Evolutionary conservation across 2,888 invertebrate genomes (phyloP).

Genomic region (Campoplex capitator): DNA sequence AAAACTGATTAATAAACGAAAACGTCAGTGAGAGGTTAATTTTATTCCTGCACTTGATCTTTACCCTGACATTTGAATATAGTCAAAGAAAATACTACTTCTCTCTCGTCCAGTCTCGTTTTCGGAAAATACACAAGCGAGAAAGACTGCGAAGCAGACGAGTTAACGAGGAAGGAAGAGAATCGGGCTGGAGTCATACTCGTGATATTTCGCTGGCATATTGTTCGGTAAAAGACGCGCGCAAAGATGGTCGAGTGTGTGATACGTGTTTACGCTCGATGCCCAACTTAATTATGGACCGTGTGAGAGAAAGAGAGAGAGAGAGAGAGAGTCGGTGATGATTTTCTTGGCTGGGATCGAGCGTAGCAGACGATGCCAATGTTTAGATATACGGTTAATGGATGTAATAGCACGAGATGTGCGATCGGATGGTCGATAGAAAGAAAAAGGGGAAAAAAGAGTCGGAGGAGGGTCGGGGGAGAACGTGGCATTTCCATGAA

Average conservation of each 20-base stretch:
- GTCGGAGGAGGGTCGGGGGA: slow-evolving; percentile 40
- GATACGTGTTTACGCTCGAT: slow-evolving; percentile 53
- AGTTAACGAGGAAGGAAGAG: background rate
- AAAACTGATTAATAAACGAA: too few species aligned
- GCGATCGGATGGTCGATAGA: slow-evolving; percentile 66
- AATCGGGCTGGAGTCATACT: background rate
- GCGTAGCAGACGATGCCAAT: slow-evolving; percentile 72
- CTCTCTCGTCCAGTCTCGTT: background rate
- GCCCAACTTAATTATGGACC: slow-evolving; percentile 59
- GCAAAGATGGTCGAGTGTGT: slow-evolving; percentile 32
- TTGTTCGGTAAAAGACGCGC: background rate
- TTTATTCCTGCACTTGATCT: too few species aligned
- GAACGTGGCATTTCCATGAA: slow-evolving; percentile 82
- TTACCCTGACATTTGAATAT: background rate
- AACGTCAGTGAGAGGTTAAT: too few species aligned
- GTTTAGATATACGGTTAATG: slow-evolving; percentile 75
- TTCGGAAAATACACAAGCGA: background rate
- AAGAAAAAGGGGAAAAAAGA: slow-evolving; percentile 48
- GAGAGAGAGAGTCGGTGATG: slow-evolving; percentile 36
- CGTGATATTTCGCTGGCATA: background rate
- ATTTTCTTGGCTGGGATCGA: slow-evolving; percentile 31
- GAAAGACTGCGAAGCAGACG: background rate
- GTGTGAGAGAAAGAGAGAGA: background rate
- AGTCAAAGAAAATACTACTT: background rate
- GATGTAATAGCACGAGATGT: slow-evolving; percentile 73